Evolutionary conservation across 2,113 vertebrate species (phyloP).

Genomic region (Fregata magnificens): DNA sequence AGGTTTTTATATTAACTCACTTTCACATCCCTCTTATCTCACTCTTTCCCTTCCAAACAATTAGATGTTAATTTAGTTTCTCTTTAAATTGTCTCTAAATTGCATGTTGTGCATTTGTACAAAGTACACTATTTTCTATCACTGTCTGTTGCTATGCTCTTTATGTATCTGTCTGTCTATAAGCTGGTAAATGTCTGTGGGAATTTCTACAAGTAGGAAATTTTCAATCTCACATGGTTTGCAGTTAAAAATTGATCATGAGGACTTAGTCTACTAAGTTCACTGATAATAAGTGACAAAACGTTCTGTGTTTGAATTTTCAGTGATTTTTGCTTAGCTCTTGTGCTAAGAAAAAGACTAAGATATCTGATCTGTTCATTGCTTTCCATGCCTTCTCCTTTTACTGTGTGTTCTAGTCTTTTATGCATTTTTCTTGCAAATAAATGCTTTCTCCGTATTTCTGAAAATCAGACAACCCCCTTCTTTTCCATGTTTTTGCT

Average conservation of each 20-base stretch:
- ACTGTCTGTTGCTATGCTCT: background rate
- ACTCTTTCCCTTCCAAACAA: background rate
- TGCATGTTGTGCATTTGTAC: background rate
- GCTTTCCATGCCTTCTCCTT: background rate
- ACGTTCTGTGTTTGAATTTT: background rate
- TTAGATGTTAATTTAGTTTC: slow-evolving; percentile 1
- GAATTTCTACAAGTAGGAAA: background rate
- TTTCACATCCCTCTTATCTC: background rate
- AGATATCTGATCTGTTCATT: background rate
- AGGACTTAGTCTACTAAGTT: background rate
- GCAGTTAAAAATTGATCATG: background rate
- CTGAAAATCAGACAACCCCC: background rate
- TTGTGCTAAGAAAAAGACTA: background rate
- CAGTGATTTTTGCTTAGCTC: background rate
- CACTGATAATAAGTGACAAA: background rate
- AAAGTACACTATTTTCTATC: background rate
- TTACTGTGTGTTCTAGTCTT: background rate
- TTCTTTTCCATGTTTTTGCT: background rate
- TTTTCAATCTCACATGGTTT: background rate
- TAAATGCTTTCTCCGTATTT: background rate
- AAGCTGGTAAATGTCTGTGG: background rate
- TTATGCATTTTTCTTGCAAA: background rate
- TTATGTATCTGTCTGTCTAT: background rate
- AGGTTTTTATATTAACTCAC: background rate
- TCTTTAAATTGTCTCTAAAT: background rate